Conservation (phyloP, 2,888 invertebrate species). For the Toxonevra muliebris region DNA sequence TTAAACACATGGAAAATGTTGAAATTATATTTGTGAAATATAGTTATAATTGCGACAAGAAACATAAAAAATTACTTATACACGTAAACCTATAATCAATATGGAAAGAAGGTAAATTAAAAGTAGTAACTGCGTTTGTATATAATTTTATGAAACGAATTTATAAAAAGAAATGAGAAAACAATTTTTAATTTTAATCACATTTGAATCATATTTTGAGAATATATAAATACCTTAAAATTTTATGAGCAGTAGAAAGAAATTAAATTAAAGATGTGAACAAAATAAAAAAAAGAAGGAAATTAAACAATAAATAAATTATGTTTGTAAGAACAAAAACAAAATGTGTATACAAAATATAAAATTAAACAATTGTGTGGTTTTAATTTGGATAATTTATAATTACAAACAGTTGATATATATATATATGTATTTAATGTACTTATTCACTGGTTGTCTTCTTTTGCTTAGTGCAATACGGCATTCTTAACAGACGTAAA, state of each 20-base stretch:
- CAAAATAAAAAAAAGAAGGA: constrained; percentile 17
- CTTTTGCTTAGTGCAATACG: no score
- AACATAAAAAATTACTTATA: constrained; percentile 38
- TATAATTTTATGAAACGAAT: constrained; percentile 35
- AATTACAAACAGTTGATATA: no score
- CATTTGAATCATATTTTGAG: no score
- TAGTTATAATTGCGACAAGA: constrained; percentile 26
- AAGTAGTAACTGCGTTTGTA: constrained; percentile 1
- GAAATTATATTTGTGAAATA: constrained; percentile 8
- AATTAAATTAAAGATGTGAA: no score
- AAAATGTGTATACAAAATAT: constrained; percentile 12
- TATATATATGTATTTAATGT: no score
- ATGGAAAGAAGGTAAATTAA: constrained; percentile 31
- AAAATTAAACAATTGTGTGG: constrained; percentile 7
- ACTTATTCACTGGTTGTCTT: no score
- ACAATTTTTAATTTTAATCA: constrained; percentile 2
- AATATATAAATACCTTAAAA: no score
- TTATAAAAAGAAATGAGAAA: constrained; percentile 32
- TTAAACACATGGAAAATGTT: constrained; percentile 16
- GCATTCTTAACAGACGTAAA: no score
- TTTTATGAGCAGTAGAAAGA: no score
- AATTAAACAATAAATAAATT: constrained; percentile 7
- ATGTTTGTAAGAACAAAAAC: background rate
- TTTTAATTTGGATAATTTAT: constrained; percentile 16
- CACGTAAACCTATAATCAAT: constrained; percentile 40